phyloP scores from a whole-genome alignment of 2,797 vertebrate species.

The Phataginus tricuspis region DNA sequence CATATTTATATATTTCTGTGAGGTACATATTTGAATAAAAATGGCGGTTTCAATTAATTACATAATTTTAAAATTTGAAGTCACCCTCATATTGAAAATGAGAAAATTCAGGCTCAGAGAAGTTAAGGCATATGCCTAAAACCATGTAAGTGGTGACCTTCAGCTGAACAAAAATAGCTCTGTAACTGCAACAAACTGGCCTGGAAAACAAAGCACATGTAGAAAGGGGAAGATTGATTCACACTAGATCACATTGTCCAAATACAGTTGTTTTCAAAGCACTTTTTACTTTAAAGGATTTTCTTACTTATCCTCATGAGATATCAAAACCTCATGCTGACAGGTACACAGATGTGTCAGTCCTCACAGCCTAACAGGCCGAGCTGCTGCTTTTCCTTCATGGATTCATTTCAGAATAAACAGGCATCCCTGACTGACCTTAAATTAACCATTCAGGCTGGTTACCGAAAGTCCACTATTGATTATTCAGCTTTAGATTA shows the following conservation, averaged over 20 bases:
- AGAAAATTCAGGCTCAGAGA: not conserved
- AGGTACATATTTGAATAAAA: not conserved
- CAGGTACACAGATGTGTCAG: not conserved
- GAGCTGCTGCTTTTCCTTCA: not conserved
- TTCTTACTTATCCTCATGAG: not conserved
- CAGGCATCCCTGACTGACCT: not conserved
- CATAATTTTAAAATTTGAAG: constrained; percentile 1
- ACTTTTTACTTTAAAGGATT: not conserved
- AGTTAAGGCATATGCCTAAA: not conserved
- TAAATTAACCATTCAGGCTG: not conserved
- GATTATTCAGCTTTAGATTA: not conserved
- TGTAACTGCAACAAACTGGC: not conserved
- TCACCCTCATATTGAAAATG: not conserved
- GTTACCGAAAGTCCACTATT: not conserved
- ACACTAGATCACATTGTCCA: not conserved
- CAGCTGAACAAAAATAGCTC: not conserved
- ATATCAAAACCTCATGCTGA: not conserved
- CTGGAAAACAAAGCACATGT: not conserved
- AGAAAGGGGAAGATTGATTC: not conserved
- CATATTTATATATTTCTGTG: not conserved
- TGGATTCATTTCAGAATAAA: not conserved
- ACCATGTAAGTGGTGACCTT: not conserved
- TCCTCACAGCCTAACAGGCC: not conserved
- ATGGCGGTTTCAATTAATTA: not conserved
- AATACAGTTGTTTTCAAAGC: not conserved